Conservation (phyloP, 2,113 vertebrate genomes). For the Dolichallabes microphthalmus region DNA sequence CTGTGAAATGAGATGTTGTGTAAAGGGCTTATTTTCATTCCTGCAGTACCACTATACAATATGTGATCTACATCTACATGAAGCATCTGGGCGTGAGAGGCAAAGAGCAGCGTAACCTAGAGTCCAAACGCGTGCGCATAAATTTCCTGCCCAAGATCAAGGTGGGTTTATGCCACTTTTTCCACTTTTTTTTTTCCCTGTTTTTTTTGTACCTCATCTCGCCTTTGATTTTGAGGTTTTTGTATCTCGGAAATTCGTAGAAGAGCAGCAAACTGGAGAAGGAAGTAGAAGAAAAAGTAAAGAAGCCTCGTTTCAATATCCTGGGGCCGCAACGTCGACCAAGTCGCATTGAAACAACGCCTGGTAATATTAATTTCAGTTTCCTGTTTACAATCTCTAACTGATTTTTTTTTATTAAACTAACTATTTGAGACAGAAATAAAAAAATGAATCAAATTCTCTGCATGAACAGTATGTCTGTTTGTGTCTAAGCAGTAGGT, state of each 20-base stretch:
- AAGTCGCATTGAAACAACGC: slow-evolving; percentile 80
- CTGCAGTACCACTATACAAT: slow-evolving; percentile 84
- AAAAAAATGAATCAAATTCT: not conserved
- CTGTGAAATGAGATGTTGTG: not conserved
- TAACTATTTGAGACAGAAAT: not conserved
- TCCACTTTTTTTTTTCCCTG: not conserved
- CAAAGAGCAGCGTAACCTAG: slow-evolving; percentile 87
- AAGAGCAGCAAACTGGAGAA: slow-evolving; percentile 92
- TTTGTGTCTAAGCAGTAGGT: slow-evolving; percentile 68
- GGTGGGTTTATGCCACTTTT: slow-evolving; percentile 63
- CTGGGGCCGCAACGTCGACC: slow-evolving; percentile 86
- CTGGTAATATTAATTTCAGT: slow-evolving; percentile 72
- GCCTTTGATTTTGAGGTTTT: not conserved
- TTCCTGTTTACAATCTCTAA: not conserved
- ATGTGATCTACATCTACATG: slow-evolving; percentile 93
- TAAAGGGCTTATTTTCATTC: not conserved
- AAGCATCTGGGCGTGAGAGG: slow-evolving; percentile 92
- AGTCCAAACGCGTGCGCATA: slow-evolving; percentile 87
- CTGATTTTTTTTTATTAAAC: not conserved
- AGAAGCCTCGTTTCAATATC: slow-evolving; percentile 88
- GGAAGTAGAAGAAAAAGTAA: slow-evolving; percentile 91
- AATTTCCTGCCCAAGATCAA: slow-evolving; percentile 93
- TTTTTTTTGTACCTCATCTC: not conserved
- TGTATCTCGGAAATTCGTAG: slow-evolving; percentile 62
- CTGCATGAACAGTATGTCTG: too few species aligned